These are phyloP conservation scores for Mimachlamys varia DNA, from an alignment of 2,888 invertebrate genomes.

Conservation along the genomic window DNA sequence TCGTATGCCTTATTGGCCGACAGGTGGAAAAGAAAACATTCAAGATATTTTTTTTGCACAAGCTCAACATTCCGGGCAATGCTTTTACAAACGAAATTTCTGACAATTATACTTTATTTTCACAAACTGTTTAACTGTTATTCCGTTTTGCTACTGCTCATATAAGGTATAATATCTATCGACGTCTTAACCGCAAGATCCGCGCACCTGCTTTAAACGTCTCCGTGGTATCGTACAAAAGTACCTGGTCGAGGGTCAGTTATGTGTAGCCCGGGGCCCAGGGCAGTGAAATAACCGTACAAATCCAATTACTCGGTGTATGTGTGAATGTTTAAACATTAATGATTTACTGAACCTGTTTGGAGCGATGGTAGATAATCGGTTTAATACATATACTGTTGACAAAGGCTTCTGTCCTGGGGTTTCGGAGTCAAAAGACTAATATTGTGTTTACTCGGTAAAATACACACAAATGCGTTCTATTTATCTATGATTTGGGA, in stretches of 20 bases:
- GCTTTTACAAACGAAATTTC: too few relatives aligned
- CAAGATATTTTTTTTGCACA: too few relatives aligned
- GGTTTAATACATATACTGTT: slow-evolving; percentile 15
- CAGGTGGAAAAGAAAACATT: too few relatives aligned
- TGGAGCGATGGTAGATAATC: not conserved
- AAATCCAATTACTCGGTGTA: slow-evolving; percentile 19
- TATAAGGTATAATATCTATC: too few relatives aligned
- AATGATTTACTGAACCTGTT: slow-evolving; percentile 14
- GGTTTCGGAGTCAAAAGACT: slow-evolving; percentile 14
- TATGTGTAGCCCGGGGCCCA: not conserved
- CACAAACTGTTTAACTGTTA: too few relatives aligned
- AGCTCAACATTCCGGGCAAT: too few relatives aligned
- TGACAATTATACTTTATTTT: too few relatives aligned
- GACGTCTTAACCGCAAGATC: too few relatives aligned
- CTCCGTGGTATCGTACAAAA: not conserved
- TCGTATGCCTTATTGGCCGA: too few relatives aligned
- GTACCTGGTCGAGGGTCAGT: not conserved
- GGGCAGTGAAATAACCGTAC: not conserved
- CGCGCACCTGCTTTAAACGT: too few relatives aligned
- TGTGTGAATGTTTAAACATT: slow-evolving; percentile 34
- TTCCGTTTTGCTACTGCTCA: too few relatives aligned
- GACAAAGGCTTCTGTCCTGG: slow-evolving; percentile 20
- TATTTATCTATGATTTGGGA: not conserved
- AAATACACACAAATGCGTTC: not conserved
- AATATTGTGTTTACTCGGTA: not conserved